Percentiles rank a stretch among this genome's conserved stretches.
These are phyloP conservation scores for Synodontis membranacea DNA, from an alignment of 2,113 vertebrate genomes.

Conservation along the genomic window DNA sequence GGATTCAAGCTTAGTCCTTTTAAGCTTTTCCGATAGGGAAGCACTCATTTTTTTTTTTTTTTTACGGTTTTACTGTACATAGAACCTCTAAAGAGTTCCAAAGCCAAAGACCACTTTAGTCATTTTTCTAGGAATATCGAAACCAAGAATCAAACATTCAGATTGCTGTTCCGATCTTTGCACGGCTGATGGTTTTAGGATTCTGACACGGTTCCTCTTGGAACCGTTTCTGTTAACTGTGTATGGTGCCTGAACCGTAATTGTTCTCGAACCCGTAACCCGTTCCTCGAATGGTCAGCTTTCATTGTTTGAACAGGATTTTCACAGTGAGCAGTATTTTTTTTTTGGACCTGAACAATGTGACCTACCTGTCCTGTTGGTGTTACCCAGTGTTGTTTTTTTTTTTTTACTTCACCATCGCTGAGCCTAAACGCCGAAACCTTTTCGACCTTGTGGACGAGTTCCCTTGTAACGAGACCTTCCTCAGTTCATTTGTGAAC, in stretches of 20 bases:
- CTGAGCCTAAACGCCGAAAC: neutral
- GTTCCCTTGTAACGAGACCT: slow-evolving; percentile 40
- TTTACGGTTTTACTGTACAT: neutral
- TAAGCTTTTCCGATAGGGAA: neutral
- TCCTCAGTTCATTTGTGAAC: slow-evolving; percentile 49
- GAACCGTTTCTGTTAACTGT: neutral
- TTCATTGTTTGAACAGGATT: neutral
- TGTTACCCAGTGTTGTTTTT: neutral
- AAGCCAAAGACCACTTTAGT: neutral
- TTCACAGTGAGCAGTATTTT: neutral
- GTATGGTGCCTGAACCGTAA: neutral
- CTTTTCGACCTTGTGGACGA: neutral
- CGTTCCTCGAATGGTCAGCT: neutral
- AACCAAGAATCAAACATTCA: no score
- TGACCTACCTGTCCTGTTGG: neutral
- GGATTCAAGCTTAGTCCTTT: neutral
- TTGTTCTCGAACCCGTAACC: neutral
- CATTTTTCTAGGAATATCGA: neutral
- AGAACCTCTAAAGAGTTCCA: neutral
- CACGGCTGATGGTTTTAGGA: neutral
- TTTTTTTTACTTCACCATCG: neutral
- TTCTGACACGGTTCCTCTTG: neutral
- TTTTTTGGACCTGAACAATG: neutral
- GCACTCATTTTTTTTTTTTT: neutral
- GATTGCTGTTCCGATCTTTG: neutral